These are phyloP conservation scores for Camponotus floridanus DNA, from an alignment of 1,140 invertebrate species.

Conservation along the genomic window DNA sequence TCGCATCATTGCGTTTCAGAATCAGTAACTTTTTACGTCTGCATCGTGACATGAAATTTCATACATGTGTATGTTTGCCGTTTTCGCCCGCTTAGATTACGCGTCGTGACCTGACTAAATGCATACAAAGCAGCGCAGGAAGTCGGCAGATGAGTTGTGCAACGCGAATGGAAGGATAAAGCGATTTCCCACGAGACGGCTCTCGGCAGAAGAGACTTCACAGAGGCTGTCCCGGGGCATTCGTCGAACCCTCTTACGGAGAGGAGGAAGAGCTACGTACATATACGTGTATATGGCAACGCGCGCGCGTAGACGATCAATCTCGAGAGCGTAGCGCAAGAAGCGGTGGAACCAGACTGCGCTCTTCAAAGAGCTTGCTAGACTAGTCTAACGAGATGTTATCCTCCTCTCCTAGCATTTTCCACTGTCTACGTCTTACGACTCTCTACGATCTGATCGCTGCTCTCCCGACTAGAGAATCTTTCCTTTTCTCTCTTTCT, in stretches of 20 bases:
- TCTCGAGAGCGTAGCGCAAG: constrained; percentile 71
- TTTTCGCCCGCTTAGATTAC: neutral
- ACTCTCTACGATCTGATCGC: constrained; percentile 63
- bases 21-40: neutral
- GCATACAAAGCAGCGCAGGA: constrained; percentile 19
- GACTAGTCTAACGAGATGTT: constrained; percentile 79
- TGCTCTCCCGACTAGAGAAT: neutral
- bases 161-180: constrained; percentile 57
- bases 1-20: neutral
- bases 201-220: constrained; percentile 34
- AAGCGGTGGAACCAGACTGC: constrained; percentile 65
- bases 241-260: constrained; percentile 49
- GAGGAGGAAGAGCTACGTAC: constrained; percentile 49
- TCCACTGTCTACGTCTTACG: constrained; percentile 66
- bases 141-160: constrained; percentile 39
- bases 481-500: neutral
- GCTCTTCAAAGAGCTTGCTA: constrained; percentile 65
- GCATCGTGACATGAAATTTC: neutral
- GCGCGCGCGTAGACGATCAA: constrained; percentile 71
- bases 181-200: constrained; percentile 65
- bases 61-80: no score
- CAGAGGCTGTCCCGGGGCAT: constrained; percentile 26
- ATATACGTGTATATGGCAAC: constrained; percentile 27
- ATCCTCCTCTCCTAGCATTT: constrained; percentile 73
- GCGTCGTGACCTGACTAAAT: constrained; percentile 34